Percentiles rank a stretch among this genome's conserved stretches.
Conservation (phyloP, 2,113 vertebrate species). For the Acinonyx jubatus region DNA sequence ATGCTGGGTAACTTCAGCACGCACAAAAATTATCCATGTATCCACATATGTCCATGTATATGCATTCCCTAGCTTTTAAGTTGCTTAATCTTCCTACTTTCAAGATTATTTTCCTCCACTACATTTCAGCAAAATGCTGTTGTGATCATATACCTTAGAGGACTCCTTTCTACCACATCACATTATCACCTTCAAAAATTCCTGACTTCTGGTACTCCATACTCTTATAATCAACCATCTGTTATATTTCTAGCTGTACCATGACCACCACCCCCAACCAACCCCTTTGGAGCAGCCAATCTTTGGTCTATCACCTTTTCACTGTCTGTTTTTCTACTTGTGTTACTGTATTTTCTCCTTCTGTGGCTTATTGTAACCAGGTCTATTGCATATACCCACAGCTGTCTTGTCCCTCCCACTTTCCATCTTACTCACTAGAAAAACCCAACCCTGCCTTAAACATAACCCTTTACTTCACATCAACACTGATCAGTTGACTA, state of each 20-base stretch:
- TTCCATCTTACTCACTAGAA: neutral
- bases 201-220: neutral
- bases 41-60: neutral
- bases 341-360: neutral
- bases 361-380: neutral
- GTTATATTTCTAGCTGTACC: neutral
- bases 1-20: neutral
- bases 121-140: neutral
- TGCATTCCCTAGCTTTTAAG: neutral
- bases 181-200: neutral
- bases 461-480: neutral
- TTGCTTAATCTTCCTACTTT: neutral
- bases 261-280: neutral
- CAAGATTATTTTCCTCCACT: neutral
- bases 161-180: neutral
- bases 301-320: neutral
- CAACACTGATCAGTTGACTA: neutral
- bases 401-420: neutral
- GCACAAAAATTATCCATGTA: constrained; percentile 12
- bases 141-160: neutral
- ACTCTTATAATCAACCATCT: neutral
- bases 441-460: neutral
- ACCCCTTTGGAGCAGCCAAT: neutral
- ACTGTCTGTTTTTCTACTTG: neutral
- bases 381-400: neutral